Evolutionary conservation across 1,140 invertebrate species (phyloP).

Genomic region (Neomicropteryx cornuta): DNA sequence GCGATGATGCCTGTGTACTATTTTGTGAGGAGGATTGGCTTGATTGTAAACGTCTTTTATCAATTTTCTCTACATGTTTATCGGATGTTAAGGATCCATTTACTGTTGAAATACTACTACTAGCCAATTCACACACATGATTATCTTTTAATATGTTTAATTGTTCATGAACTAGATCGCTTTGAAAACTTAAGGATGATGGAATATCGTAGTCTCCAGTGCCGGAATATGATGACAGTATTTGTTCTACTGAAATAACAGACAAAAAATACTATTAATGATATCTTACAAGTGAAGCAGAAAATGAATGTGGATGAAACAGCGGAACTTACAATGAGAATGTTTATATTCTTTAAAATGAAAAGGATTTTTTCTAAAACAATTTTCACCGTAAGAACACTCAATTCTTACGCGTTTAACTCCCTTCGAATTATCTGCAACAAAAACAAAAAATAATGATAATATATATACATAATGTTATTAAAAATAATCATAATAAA

Average conservation of each 20-base stretch:
- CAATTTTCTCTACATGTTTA: conserved; percentile 4
- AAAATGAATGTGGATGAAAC: conserved; percentile 1
- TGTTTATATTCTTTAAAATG: conserved; percentile 74
- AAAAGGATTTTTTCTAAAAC: conserved; percentile 70
- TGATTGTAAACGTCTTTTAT: conserved; percentile 5
- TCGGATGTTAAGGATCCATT: conserved; percentile 20
- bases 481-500: too few relatives aligned
- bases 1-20: neutral
- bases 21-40: conserved; percentile 2
- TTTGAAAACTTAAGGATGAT: conserved; percentile 23
- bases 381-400: conserved; percentile 60
- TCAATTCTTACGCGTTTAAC: conserved; percentile 32
- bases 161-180: conserved; percentile 37
- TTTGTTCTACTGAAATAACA: conserved; percentile 36
- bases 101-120: conserved; percentile 2
- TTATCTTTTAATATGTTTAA: conserved; percentile 38
- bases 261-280: conserved; percentile 6
- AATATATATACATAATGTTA: too few relatives aligned
- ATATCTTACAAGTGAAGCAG: neutral
- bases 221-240: conserved; percentile 27
- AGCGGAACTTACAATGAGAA: conserved; percentile 52
- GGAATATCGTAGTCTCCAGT: conserved; percentile 35
- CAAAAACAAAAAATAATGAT: too few relatives aligned
- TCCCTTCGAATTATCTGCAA: too few relatives aligned
- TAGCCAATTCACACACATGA: conserved; percentile 16